These are phyloP conservation scores for Pseudochromis fuscus DNA, from an alignment of 2,797 vertebrate species.

Conservation along the genomic window DNA sequence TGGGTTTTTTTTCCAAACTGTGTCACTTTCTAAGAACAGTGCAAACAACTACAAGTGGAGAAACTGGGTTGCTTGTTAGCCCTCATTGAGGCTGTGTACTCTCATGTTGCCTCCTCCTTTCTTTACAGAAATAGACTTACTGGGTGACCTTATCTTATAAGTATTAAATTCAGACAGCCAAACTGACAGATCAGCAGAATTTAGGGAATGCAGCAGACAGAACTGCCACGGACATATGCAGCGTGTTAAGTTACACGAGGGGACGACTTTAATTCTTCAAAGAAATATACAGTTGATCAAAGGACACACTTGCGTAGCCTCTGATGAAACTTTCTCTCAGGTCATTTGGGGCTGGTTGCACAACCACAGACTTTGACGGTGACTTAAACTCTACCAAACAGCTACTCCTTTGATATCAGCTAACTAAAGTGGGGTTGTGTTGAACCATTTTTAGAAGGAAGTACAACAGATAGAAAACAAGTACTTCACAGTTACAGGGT, in stretches of 20 bases:
- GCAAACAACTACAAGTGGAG: neutral
- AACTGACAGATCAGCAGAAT: slow-evolving; percentile 71
- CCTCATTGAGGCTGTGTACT: slow-evolving; percentile 13
- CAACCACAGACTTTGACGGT: slow-evolving; percentile 3
- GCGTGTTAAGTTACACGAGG: slow-evolving; percentile 40
- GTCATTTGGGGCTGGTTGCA: slow-evolving; percentile 9
- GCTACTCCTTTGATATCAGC: slow-evolving; percentile 1
- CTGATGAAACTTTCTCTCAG: slow-evolving; percentile 4
- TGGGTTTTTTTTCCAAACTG: too few relatives aligned
- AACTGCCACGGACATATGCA: slow-evolving; percentile 51
- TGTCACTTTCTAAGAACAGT: neutral
- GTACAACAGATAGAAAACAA: neutral
- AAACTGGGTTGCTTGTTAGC: neutral
- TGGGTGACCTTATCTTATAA: slow-evolving; percentile 70
- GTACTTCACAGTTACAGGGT: neutral
- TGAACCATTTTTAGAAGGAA: neutral
- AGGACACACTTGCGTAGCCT: slow-evolving; percentile 19
- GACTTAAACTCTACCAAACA: slow-evolving; percentile 10
- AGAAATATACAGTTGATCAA: slow-evolving; percentile 35
- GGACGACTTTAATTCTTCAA: slow-evolving; percentile 30
- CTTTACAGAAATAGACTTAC: slow-evolving; percentile 69
- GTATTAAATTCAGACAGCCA: slow-evolving; percentile 71
- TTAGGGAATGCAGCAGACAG: slow-evolving; percentile 58
- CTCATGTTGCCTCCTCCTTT: slow-evolving; percentile 46
- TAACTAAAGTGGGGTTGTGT: neutral